Percentiles rank a stretch among this genome's conserved stretches.
Conservation (phyloP, 1,140 invertebrate species). For the Drosophila parabipectinata region DNA sequence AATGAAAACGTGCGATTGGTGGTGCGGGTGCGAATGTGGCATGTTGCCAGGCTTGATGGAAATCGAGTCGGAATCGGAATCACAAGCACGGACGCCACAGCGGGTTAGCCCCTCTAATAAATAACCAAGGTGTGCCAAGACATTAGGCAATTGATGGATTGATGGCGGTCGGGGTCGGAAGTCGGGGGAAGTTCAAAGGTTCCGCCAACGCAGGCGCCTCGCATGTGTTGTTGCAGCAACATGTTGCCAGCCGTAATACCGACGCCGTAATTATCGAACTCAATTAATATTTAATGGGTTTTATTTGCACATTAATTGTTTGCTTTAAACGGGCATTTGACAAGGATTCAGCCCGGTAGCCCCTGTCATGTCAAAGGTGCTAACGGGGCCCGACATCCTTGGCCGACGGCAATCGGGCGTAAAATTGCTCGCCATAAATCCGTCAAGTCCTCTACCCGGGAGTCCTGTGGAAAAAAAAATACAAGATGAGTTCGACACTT, state of each 20-base stretch:
- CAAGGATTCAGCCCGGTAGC: conserved; percentile 2
- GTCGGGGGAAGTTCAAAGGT: conserved; percentile 5
- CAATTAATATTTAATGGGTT: conserved; percentile 78
- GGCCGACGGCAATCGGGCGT: conserved; percentile 50
- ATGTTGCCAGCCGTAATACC: conserved; percentile 12
- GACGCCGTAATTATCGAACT: conserved; percentile 66
- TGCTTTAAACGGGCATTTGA: conserved; percentile 38
- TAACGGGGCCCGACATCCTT: conserved; percentile 54
- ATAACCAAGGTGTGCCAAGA: conserved; percentile 30
- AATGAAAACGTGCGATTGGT: conserved; percentile 61
- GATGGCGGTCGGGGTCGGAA: conserved; percentile 2
- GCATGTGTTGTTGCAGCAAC: conserved; percentile 55
- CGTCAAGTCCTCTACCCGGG: conserved; percentile 22
- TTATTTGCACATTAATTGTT: conserved; percentile 78
- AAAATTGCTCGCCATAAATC: conserved; percentile 65
- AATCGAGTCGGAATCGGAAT: conserved; percentile 19
- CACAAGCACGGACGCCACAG: conserved; percentile 1
- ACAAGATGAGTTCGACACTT: conserved; percentile 1
- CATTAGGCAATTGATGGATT: conserved; percentile 32
- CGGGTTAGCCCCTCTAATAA: conserved; percentile 21
- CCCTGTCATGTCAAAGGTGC: conserved; percentile 47
- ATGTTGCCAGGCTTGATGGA: conserved; percentile 16
- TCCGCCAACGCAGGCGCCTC: conserved; percentile 21
- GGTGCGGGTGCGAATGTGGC: conserved; percentile 30
- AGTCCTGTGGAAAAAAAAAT: not conserved